Evolutionary conservation across 2,797 vertebrate species (phyloP), one percentile per base, ranked within the genome.

Genomic region (Microhierax caerulescens): DNA sequence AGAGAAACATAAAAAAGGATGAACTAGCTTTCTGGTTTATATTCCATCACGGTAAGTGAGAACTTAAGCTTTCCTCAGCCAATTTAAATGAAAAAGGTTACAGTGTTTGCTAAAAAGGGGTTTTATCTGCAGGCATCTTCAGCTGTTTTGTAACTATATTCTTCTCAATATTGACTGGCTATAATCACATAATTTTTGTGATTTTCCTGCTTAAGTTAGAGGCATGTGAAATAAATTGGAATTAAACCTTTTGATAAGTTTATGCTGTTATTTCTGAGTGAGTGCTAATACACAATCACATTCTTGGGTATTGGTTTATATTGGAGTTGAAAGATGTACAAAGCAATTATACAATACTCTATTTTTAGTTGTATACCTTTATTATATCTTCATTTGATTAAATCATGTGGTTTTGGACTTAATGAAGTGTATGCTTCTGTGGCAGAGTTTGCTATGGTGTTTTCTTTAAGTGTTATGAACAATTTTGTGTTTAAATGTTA

Each of bases 11-110:
- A 74, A 15, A 13, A 60, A 64, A 72, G 10, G 7, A 11, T 20
- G 47, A 47, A 34, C 8, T 5, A 2, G 23, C 2, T 15, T 24
- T 39, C 10, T 64, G 4, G 1, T 16, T 89, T 85, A 14, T 51
- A 14, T 30, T 1, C 0, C 1, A 6, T 53, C 5, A 22, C 61
- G 13, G 6, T 0, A 10, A 5, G 3, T 11, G 4, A 67, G 32
- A 30, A 3, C 7, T 76, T 3, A 7, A 0, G 43, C 5, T 59
- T 54, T 24, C 1, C 18, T 41, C 1, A 11, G 51, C 4, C 1
- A 9, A 3, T 25, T 41, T 81, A 69, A 57, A 9, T 30, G 4
- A 37, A 36, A 81, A 22, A 7, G 1, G 4, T 59, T 77, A n/a
- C 80, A 77, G 30, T 51, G 13, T 7, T 77, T 1, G 19, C 3